A percentile compares a stretch with the other conserved stretches of the same genome.
Conservation (phyloP, 2,888 invertebrate genomes). For the Pristionchus arcanus region DNA sequence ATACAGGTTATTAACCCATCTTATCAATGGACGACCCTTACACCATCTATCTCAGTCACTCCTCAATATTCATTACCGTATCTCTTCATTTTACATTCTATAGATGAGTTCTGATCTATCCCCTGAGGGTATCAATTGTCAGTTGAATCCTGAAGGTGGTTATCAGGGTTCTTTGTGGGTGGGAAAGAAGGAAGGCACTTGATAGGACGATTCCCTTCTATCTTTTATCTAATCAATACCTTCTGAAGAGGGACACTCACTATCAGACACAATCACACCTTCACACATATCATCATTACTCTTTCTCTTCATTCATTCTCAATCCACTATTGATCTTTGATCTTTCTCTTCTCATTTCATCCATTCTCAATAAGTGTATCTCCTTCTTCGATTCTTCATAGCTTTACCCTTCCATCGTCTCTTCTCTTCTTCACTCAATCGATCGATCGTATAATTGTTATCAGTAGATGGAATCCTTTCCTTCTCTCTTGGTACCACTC, state of each 20-base stretch:
- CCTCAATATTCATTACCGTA: neutral
- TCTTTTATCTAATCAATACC: conserved; percentile 56
- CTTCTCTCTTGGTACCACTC: conserved; percentile 4
- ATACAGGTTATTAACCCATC: neutral
- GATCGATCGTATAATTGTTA: conserved; percentile 52
- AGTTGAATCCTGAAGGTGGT: neutral
- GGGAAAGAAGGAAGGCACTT: conserved; percentile 6
- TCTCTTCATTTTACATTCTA: neutral
- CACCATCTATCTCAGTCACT: neutral
- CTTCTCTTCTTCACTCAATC: conserved; percentile 6
- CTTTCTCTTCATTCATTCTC: neutral
- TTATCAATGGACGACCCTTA: neutral
- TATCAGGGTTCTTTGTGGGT: conserved; percentile 44
- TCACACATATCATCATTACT: neutral
- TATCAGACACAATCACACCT: conserved; percentile 1
- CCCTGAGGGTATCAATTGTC: conserved; percentile 6
- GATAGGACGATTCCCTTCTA: conserved; percentile 36
- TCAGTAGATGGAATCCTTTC: conserved; percentile 42
- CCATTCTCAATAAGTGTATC: neutral
- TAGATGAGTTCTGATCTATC: neutral
- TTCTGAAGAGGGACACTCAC: conserved; percentile 25
- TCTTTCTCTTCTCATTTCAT: neutral
- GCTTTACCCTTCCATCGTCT: conserved; percentile 18
- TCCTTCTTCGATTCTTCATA: neutral
- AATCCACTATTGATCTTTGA: neutral